Base-by-base conservation (phyloP, 2,797 vertebrate species). In the Carduelis carduelis region DNA sequence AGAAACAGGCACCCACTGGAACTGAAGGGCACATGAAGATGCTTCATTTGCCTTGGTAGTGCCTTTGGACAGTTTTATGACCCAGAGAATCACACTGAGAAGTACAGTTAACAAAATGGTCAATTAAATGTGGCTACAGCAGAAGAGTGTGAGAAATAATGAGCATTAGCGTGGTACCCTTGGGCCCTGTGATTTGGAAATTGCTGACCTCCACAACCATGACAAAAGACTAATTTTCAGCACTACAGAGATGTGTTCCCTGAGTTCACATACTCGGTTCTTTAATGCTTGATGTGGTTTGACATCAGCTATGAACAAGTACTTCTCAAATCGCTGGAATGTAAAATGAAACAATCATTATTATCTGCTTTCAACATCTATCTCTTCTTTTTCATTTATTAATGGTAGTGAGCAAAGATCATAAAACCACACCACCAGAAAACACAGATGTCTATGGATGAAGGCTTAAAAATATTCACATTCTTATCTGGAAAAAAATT, bases 21-120 rank as follows among this genome's bases (percentile, higher is more conserved):
- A 63, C 26, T 65, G 55, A 57, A 69, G 39, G 12, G 13, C 17
- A 14, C 23, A 15, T 3, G 19, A 92, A 27, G 41, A 55, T 72
- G 46, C 35, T 88, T 94, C 14, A 41, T 87, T 61, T 76, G 55
- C 59, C 24, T 79, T 35, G 20, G 15, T 3, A 39, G 46, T 27
- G 11, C 50, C 59, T 87, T 90, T 57, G 70, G 43, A 50, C 35
- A 50, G 35, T 65, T 95, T 92, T 82, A 93, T 89, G 78, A 72
- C 34, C 24, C 63, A 57, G 63, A 71, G 34, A 92, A 83, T 43
- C 1, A 2, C 35, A n/a, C 1, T 34, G 30, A 71, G 41, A 76
- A 26, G 32, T 26, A 18, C 11, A 49, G 60, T 63, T 90, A 87
- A 87, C 24, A 49, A 79, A 56, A 53, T 10, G 24, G 39, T 56